These are phyloP conservation scores for Amia ocellicauda DNA, from an alignment of 2,113 vertebrate species.

Conservation along the genomic window DNA sequence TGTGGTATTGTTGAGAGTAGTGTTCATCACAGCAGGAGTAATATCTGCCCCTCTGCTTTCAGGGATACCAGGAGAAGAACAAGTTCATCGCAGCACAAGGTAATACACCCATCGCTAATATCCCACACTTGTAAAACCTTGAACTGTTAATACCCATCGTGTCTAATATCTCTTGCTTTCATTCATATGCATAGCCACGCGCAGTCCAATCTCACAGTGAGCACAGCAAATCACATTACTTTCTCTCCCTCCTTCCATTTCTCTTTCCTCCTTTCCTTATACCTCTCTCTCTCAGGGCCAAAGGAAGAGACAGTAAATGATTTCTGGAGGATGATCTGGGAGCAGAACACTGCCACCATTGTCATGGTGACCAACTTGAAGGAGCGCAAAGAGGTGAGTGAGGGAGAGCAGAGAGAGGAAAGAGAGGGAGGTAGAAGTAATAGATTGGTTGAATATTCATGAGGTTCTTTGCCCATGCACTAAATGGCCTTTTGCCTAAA, in stretches of 20 bases:
- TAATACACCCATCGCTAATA: slow-evolving; percentile 44
- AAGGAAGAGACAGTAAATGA: slow-evolving; percentile 98
- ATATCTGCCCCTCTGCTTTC: neutral
- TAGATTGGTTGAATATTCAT: too few species aligned
- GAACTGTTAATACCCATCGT: too few species aligned
- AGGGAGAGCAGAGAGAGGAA: neutral
- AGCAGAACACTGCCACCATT: slow-evolving; percentile 96
- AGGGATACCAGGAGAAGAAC: slow-evolving; percentile 99
- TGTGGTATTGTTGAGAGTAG: too few species aligned
- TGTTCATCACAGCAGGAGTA: too few species aligned
- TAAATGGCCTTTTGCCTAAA: too few species aligned
- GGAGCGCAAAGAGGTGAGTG: slow-evolving; percentile 89
- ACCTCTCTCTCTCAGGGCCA: slow-evolving; percentile 71
- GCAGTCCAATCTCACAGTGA: too few species aligned
- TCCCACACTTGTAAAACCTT: neutral
- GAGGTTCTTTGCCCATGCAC: too few species aligned
- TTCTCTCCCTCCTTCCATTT: neutral
- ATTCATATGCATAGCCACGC: too few species aligned
- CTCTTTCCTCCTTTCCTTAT: neutral
- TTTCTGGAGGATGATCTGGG: slow-evolving; percentile 99
- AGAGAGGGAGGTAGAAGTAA: neutral
- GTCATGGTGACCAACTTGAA: slow-evolving; percentile 99
- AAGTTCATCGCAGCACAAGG: slow-evolving; percentile 98
- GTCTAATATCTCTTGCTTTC: too few species aligned
- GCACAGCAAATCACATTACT: too few species aligned